Percentiles rank a stretch among this genome's conserved stretches.
Evolutionary conservation across 2,113 vertebrate genomes (phyloP).

Genomic region (Ciconia maguari): DNA sequence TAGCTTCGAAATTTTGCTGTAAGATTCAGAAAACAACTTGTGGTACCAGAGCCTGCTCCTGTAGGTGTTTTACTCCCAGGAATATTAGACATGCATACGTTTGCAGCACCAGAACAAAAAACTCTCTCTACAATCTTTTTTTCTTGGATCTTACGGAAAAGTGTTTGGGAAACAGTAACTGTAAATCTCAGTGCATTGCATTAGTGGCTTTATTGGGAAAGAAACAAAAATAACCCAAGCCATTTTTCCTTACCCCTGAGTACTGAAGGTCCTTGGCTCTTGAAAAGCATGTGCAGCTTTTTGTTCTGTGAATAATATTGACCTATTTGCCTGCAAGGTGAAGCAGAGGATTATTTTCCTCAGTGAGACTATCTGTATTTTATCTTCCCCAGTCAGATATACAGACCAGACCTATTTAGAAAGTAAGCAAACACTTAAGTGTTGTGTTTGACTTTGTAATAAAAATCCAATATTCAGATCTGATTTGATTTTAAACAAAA

Average conservation of each 20-base stretch:
- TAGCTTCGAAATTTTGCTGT: neutral
- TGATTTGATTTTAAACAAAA: neutral
- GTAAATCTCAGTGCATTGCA: neutral
- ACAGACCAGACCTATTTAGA: neutral
- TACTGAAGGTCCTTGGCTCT: constrained; percentile 6
- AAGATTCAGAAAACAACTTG: neutral
- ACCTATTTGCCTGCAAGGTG: constrained; percentile 37
- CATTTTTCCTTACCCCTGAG: neutral
- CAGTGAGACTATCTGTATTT: neutral
- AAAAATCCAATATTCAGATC: neutral
- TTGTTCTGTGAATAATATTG: constrained; percentile 41
- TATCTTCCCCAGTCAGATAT: neutral
- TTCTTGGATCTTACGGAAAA: neutral
- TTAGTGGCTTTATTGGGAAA: neutral
- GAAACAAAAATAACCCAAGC: constrained; percentile 27
- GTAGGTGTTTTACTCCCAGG: neutral
- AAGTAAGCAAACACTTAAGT: neutral
- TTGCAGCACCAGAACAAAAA: neutral
- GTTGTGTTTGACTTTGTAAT: neutral
- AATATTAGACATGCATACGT: neutral
- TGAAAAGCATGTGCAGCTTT: neutral
- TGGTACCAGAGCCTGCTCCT: neutral
- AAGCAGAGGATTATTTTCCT: neutral
- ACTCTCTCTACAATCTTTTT: neutral
- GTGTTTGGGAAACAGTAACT: neutral